These are phyloP conservation scores for Ispidina lecontei DNA, from an alignment of 2,797 vertebrate genomes.

Conservation along the genomic window DNA sequence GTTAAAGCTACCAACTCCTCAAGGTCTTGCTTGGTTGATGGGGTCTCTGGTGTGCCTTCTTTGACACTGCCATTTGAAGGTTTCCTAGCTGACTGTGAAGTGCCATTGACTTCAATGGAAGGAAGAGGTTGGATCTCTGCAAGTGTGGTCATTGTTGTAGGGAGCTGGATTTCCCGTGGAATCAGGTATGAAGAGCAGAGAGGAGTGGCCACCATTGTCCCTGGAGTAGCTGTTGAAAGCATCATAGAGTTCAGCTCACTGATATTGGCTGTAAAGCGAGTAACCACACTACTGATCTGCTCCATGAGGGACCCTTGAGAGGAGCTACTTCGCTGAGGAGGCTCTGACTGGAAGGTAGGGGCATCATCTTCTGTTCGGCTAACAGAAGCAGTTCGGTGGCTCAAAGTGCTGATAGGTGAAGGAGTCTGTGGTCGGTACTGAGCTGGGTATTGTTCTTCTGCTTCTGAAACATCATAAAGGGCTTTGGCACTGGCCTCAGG, in stretches of 20 bases:
- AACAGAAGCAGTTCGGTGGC: constrained; percentile 83
- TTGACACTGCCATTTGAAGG: constrained; percentile 77
- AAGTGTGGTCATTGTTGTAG: constrained; percentile 90
- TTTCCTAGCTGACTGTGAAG: constrained; percentile 78
- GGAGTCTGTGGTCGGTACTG: constrained; percentile 88
- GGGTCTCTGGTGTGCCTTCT: constrained; percentile 78
- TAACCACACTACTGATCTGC: constrained; percentile 97
- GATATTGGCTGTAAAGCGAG: constrained; percentile 96
- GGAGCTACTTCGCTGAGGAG: constrained; percentile 77
- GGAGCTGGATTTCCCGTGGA: constrained; percentile 89
- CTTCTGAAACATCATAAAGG: constrained; percentile 88
- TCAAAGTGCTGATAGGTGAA: constrained; percentile 92
- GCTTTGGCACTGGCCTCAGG: constrained; percentile 85
- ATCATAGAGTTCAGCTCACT: constrained; percentile 96
- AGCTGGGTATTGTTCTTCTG: constrained; percentile 87
- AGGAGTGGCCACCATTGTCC: constrained; percentile 77
- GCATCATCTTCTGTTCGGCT: constrained; percentile 81
- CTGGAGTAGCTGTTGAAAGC: constrained; percentile 83
- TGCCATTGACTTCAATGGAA: constrained; percentile 84
- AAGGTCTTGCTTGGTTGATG: constrained; percentile 84
- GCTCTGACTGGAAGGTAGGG: constrained; percentile 83
- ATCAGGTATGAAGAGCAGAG: constrained; percentile 87
- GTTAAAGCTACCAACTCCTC: constrained; percentile 95
- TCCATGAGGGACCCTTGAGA: constrained; percentile 94
- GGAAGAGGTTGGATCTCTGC: constrained; percentile 93